Evolutionary conservation across 2,797 vertebrate species (phyloP), one percentile per base, ranked within the genome.

Genomic region (Manis javanica): DNA sequence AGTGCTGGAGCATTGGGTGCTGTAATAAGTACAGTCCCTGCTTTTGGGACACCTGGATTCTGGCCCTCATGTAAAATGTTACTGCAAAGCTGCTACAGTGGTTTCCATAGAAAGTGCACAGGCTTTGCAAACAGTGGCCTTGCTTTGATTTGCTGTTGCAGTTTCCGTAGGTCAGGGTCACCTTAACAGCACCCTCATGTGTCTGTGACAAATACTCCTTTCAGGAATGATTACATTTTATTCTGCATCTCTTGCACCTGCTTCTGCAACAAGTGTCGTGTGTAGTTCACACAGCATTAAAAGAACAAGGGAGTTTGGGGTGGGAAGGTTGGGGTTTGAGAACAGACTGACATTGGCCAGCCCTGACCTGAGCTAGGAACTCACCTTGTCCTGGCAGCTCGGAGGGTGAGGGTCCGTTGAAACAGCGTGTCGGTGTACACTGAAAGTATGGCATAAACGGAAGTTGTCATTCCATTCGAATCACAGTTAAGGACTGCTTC

Each of bases 361-460:
- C 39, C n/a, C 12, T 16, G 2, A 42, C 4, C 16, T 29, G 15
- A 57, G 42, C 77, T 29, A 23, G 39, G 46, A 10, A 7, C 29
- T 7, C 39, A 0, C 24, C 53, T 21, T 24, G 37, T 34, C 66
- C 59, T 10, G 8, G 3, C 1, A 1, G 15, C 59, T 63, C 34
- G 0, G 2, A 2, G 4, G 18, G 53, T 1, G 34, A 42, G 42
- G 7, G 15, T 7, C 3, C 8, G 23, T 31, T 18, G 12, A 16
- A 18, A 6, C 3, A 16, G 14, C 0, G 0, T 11, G 2, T 1
- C 0, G 21, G 5, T 37, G 4, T 15, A n/a, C 7, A 13, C 23
- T 71, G 53, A 15, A 21, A 23, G 4, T 23, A 24, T 29, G 26
- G 3, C 4, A 2, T 7, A 6, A 51, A 15, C 5, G 1, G 59